These are phyloP conservation scores for Teleiodes luculella DNA, from an alignment of 2,888 invertebrate species.

Conservation along the genomic window DNA sequence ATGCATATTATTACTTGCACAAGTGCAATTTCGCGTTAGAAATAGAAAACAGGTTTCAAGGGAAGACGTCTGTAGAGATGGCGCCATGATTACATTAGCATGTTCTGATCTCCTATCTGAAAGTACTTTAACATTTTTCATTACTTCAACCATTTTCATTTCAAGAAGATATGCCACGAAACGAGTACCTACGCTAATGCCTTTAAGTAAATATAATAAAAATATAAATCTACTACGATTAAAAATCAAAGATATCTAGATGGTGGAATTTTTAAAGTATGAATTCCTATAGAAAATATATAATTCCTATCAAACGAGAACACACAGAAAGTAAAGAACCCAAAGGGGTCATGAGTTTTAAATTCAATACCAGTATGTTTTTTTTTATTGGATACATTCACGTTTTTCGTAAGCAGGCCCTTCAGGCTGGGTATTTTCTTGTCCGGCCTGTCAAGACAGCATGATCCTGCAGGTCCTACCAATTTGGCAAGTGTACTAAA, in stretches of 20 bases:
- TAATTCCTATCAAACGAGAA: not conserved
- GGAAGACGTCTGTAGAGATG: not conserved
- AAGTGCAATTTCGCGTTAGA: conserved; percentile 1
- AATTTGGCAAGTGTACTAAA: not conserved
- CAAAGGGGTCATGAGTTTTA: not conserved
- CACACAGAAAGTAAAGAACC: not conserved
- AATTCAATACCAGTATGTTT: not conserved
- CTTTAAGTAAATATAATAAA: no score
- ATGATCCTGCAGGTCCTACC: not conserved
- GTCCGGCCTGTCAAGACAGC: conserved; percentile 4
- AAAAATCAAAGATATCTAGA: no score
- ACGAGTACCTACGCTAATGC: no score
- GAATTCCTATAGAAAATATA: no score
- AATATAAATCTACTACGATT: no score
- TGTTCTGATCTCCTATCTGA: conserved; percentile 2
- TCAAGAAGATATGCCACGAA: no score
- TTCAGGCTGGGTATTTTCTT: not conserved
- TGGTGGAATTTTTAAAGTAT: no score
- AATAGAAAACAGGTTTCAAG: conserved; percentile 1
- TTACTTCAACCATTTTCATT: not conserved
- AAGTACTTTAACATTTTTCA: not conserved
- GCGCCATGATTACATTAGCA: conserved; percentile 1
- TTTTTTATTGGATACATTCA: not conserved
- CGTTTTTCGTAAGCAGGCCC: not conserved
- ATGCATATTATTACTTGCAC: conserved; percentile 1